These are phyloP conservation scores for Porites lobata DNA, from an alignment of 92 coral and sea anemone genomes.

Conservation along the genomic window DNA sequence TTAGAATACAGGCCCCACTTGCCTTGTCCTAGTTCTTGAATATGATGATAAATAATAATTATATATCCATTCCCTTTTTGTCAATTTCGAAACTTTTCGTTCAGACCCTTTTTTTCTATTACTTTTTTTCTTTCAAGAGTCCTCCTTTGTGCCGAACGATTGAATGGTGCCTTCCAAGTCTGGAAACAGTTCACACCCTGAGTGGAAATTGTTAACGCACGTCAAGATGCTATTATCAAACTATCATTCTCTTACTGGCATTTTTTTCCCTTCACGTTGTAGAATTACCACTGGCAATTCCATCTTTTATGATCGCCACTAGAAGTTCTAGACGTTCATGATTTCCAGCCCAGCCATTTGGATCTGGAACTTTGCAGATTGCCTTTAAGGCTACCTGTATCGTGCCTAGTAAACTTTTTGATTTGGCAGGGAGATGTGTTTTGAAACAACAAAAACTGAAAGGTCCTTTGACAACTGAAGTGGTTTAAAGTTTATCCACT, in stretches of 20 bases:
- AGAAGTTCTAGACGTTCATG: conserved; percentile 5
- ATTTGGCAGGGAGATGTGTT: conserved; percentile 7
- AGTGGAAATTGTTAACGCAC: neutral
- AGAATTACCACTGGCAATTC: conserved; percentile 36
- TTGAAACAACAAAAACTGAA: too few relatives aligned
- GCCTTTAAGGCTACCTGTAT: conserved; percentile 24
- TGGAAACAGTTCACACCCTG: neutral
- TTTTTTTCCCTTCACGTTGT: neutral
- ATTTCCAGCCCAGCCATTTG: conserved; percentile 22
- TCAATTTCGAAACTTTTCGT: too few relatives aligned
- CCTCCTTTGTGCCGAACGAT: too few relatives aligned
- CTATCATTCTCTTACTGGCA: neutral
- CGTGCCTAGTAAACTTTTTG: neutral
- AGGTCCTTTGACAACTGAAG: too few relatives aligned
- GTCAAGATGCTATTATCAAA: neutral
- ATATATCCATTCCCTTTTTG: too few relatives aligned
- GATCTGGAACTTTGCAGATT: conserved; percentile 28
- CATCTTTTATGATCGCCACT: conserved; percentile 7
- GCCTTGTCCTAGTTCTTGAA: neutral
- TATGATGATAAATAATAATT: too few relatives aligned
- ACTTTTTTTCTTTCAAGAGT: too few relatives aligned
- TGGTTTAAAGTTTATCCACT: too few relatives aligned
- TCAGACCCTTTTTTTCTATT: too few relatives aligned
- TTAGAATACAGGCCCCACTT: neutral
- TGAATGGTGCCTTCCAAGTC: neutral